These are phyloP conservation scores for Himalopsyche kuldschensis DNA, from an alignment of 2,888 invertebrate species.

Conservation along the genomic window DNA sequence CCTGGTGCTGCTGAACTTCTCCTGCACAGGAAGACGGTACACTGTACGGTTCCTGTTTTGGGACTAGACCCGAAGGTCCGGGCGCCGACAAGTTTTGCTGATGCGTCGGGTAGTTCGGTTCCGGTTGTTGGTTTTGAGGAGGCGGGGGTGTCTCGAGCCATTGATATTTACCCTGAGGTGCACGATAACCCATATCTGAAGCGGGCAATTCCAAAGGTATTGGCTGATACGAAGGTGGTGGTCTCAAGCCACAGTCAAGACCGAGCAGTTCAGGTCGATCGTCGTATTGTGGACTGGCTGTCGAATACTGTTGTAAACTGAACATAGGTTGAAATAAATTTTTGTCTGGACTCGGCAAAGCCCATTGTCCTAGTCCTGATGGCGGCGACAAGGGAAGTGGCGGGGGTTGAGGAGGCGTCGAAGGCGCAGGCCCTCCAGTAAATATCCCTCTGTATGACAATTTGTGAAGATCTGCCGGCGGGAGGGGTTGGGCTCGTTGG, in stretches of 20 bases:
- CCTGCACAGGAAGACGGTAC: slow-evolving; percentile 43
- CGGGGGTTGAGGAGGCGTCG: slow-evolving; percentile 49
- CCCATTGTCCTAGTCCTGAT: slow-evolving; percentile 68
- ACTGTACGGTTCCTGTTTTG: slow-evolving; percentile 69
- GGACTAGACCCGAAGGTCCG: slow-evolving; percentile 64
- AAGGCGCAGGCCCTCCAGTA: slow-evolving; percentile 65
- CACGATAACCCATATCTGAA: slow-evolving; percentile 56
- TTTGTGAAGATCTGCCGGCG: slow-evolving; percentile 59
- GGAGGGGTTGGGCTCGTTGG: slow-evolving; percentile 50
- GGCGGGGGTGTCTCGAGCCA: slow-evolving; percentile 44
- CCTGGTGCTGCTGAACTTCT: slow-evolving; percentile 52
- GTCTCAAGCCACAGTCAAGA: slow-evolving; percentile 50
- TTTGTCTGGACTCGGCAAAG: slow-evolving; percentile 70
- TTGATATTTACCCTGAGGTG: slow-evolving; percentile 45
- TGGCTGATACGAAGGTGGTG: slow-evolving; percentile 52
- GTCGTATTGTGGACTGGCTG: slow-evolving; percentile 67
- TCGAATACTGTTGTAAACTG: slow-evolving; percentile 52
- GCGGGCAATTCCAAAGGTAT: slow-evolving; percentile 51
- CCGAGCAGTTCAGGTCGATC: slow-evolving; percentile 63
- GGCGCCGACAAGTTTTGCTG: slow-evolving; percentile 58
- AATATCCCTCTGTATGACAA: slow-evolving; percentile 72
- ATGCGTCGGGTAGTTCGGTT: slow-evolving; percentile 68
- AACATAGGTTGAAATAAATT: slow-evolving; percentile 63
- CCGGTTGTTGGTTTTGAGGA: slow-evolving; percentile 50
- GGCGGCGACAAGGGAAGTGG: slow-evolving; percentile 59